phyloP scores from a whole-genome alignment of 2,113 vertebrate genomes.

The Nycticorax nycticorax region DNA sequence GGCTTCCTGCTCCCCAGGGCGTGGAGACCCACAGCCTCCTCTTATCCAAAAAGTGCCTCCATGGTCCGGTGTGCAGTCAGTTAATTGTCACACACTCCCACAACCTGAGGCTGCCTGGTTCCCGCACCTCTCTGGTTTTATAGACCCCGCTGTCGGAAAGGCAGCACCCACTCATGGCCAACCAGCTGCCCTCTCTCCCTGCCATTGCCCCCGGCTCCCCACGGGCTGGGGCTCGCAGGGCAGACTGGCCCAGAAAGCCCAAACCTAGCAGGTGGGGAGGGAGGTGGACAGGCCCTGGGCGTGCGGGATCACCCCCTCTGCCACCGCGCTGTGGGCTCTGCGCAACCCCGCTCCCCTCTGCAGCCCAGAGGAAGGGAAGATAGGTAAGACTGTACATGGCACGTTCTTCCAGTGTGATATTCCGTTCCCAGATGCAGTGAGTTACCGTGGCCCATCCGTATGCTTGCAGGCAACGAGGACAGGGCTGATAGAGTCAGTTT shows the following conservation, averaged over 20 bases:
- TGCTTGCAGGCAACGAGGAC: background rate
- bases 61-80: too few relatives aligned
- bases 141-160: accelerated
- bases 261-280: accelerated
- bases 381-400: accelerated
- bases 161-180: background rate
- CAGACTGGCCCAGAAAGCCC: accelerated
- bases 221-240: accelerated
- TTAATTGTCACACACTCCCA: too few relatives aligned
- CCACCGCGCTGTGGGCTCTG: accelerated
- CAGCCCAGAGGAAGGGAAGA: too few relatives aligned
- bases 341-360: background rate
- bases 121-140: accelerated
- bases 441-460: background rate
- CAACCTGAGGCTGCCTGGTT: background rate
- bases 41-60: too few relatives aligned
- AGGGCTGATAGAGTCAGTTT: background rate
- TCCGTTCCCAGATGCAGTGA: background rate
- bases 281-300: background rate
- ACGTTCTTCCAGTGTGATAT: accelerated
- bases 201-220: accelerated
- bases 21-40: accelerated
- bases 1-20: background rate
- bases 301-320: accelerated
- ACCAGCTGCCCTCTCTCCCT: background rate